phyloP scores from a whole-genome alignment of 2,888 invertebrate genomes.

The Ditylenchus weischeri region DNA sequence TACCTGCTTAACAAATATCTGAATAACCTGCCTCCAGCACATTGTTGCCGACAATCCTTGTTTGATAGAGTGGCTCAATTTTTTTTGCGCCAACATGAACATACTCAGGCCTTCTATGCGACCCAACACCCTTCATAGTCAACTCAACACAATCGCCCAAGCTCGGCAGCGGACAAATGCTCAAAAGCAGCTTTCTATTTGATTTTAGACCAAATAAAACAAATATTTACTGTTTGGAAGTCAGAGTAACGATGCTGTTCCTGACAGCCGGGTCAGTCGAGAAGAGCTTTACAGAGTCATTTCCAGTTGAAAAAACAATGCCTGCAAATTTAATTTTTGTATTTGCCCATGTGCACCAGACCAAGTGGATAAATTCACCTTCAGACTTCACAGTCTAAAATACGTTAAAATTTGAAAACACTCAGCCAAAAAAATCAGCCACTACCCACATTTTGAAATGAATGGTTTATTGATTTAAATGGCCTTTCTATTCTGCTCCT shows the following conservation, averaged over 20 bases:
- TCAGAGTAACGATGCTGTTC: neutral
- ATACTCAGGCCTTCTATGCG: neutral
- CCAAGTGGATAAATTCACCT: too few relatives aligned
- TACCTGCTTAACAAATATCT: too few relatives aligned
- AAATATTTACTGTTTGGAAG: neutral
- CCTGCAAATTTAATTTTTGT: neutral
- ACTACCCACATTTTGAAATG: too few relatives aligned
- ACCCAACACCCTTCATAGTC: neutral
- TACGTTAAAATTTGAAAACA: too few relatives aligned
- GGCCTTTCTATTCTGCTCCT: too few relatives aligned
- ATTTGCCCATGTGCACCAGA: too few relatives aligned
- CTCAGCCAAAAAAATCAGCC: too few relatives aligned
- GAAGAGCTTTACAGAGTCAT: neutral
- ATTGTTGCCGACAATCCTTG: too few relatives aligned
- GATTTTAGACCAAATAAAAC: neutral
- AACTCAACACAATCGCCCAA: neutral
- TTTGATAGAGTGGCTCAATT: neutral
- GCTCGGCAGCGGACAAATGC: neutral
- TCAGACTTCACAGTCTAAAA: too few relatives aligned
- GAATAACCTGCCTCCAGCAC: too few relatives aligned
- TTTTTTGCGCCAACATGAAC: neutral
- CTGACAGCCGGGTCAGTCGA: neutral
- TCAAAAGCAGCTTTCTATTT: neutral
- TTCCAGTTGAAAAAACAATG: constrained; percentile 8
- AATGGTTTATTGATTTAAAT: too few relatives aligned